Evolutionary conservation across 2,113 vertebrate genomes (phyloP).

Genomic region (Eclectus roratus): DNA sequence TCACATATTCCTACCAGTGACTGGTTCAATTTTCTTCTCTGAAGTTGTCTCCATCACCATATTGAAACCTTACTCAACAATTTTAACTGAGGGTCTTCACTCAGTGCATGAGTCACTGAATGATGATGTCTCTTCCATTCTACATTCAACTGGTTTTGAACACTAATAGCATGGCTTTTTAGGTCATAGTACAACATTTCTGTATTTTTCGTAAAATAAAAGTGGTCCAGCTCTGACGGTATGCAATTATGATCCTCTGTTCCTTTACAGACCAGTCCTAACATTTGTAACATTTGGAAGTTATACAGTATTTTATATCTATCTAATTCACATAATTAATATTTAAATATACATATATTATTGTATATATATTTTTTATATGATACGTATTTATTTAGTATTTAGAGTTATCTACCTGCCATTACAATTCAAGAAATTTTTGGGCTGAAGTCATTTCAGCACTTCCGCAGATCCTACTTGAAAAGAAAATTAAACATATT

Average conservation of each 20-base stretch:
- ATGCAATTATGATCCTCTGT: background rate
- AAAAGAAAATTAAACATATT: background rate
- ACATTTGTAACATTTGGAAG: background rate
- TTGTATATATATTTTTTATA: background rate
- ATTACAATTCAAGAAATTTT: background rate
- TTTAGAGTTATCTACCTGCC: background rate
- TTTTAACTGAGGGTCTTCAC: background rate
- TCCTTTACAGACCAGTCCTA: background rate
- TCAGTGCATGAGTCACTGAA: background rate
- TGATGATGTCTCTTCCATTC: background rate
- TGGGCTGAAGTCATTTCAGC: background rate
- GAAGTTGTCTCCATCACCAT: background rate
- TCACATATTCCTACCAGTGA: background rate
- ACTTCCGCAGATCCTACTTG: background rate
- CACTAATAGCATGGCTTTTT: background rate
- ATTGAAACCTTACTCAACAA: background rate
- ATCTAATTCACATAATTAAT: background rate
- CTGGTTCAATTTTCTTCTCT: background rate
- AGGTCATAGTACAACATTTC: background rate
- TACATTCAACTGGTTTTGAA: background rate
- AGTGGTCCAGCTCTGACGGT: background rate
- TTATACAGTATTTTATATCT: background rate
- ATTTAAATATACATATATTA: background rate
- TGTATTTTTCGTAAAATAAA: background rate
- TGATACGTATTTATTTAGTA: background rate